These are phyloP conservation scores for Ceyx erithaca DNA, from an alignment of 2,797 vertebrate genomes.

Conservation along the genomic window DNA sequence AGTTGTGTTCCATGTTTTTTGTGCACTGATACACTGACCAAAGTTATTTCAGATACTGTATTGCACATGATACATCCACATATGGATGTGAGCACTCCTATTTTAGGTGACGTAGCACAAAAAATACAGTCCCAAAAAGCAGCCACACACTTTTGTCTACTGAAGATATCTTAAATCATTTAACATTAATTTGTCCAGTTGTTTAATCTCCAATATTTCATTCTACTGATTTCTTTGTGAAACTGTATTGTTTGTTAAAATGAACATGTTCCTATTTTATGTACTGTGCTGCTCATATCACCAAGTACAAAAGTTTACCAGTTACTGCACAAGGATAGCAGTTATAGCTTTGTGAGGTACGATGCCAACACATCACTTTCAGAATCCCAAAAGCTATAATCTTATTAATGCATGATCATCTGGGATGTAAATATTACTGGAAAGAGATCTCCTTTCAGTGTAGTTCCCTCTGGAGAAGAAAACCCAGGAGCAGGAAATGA, in stretches of 20 bases:
- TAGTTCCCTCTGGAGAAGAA: conserved; percentile 21
- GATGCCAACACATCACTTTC: not conserved
- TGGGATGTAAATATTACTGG: conserved; percentile 16
- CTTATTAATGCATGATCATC: conserved; percentile 4
- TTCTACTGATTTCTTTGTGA: not conserved
- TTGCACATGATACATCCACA: rapidly evolving
- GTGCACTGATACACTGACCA: not conserved
- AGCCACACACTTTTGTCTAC: not conserved
- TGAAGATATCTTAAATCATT: not conserved
- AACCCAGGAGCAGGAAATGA: not conserved
- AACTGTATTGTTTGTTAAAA: not conserved
- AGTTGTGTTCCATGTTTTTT: not conserved
- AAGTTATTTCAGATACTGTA: not conserved
- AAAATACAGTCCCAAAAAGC: not conserved
- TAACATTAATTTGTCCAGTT: not conserved
- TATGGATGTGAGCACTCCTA: not conserved
- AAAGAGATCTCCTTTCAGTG: conserved; percentile 3
- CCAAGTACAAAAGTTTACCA: conserved; percentile 25
- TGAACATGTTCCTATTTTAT: not conserved
- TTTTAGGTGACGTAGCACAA: not conserved
- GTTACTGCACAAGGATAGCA: not conserved
- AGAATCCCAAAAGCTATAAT: conserved; percentile 29
- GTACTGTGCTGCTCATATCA: not conserved
- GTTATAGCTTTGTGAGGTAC: not conserved
- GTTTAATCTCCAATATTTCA: not conserved